Conservation (phyloP, 2,888 invertebrate species). For the Herminia tarsipennalis region DNA sequence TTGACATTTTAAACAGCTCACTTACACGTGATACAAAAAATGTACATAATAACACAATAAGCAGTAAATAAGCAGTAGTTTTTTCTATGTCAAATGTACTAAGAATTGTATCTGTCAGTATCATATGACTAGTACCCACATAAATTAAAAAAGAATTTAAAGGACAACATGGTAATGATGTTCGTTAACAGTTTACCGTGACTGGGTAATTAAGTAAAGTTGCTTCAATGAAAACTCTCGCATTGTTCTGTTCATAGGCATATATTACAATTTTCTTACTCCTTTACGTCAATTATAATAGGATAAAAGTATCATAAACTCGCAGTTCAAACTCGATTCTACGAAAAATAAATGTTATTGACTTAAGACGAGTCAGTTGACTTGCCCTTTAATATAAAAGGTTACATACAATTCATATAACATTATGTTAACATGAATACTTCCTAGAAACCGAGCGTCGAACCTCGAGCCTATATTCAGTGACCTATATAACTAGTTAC, state of each 20-base stretch:
- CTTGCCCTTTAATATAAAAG: constrained; percentile 1
- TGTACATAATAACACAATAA: too few relatives aligned
- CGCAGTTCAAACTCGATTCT: too few relatives aligned
- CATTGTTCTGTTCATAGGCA: too few relatives aligned
- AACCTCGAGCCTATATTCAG: constrained; percentile 15
- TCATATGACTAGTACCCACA: constrained; percentile 36
- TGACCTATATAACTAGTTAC: constrained; percentile 37
- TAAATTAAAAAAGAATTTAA: constrained; percentile 40
- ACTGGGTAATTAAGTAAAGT: background rate
- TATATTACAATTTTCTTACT: too few relatives aligned
- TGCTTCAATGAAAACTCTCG: too few relatives aligned
- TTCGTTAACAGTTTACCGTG: constrained; percentile 8
- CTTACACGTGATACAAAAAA: too few relatives aligned
- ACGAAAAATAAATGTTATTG: too few relatives aligned
- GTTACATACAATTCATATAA: background rate
- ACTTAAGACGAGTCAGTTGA: too few relatives aligned
- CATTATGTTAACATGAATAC: background rate
- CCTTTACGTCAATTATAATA: too few relatives aligned
- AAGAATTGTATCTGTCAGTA: constrained; percentile 16
- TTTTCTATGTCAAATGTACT: constrained; percentile 20
- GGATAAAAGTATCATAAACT: too few relatives aligned
- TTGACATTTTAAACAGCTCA: too few relatives aligned
- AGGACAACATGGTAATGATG: constrained; percentile 31
- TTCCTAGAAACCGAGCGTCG: background rate
- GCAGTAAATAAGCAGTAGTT: constrained; percentile 9